A percentile compares a stretch with the other conserved stretches of the same genome.
These are phyloP conservation scores for Rynchops niger DNA, from an alignment of 2,113 vertebrate species.

Conservation along the genomic window DNA sequence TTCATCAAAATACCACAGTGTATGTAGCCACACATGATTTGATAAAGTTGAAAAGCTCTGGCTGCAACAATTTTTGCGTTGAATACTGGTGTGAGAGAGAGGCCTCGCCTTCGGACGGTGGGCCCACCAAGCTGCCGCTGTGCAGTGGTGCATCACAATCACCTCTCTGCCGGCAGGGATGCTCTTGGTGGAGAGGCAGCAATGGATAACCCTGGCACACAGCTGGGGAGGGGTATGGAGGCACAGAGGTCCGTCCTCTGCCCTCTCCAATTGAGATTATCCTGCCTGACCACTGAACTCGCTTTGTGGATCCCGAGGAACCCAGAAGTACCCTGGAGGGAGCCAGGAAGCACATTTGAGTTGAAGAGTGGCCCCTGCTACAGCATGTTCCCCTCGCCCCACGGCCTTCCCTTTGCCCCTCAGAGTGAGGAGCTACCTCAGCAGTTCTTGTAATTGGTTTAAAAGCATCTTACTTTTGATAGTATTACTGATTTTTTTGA, in stretches of 20 bases:
- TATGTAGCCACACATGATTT: neutral
- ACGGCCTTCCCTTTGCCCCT: fast-evolving
- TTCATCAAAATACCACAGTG: neutral
- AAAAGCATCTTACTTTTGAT: neutral
- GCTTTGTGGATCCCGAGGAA: neutral
- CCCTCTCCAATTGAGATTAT: neutral
- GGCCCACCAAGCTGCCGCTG: neutral
- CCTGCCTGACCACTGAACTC: neutral
- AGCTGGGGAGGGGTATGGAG: neutral
- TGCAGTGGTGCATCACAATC: fast-evolving
- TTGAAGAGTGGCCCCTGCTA: neutral
- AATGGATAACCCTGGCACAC: neutral
- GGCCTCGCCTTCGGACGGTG: neutral
- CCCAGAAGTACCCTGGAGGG: neutral
- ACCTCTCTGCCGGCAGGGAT: neutral
- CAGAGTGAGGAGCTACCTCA: neutral
- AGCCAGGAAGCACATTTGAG: neutral
- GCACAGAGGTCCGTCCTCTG: neutral
- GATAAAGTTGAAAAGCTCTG: neutral
- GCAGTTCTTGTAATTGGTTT: neutral
- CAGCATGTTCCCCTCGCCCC: neutral
- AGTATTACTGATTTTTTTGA: neutral
- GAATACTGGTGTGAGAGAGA: neutral
- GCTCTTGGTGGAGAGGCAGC: neutral
- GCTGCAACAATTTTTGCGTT: neutral